These are phyloP conservation scores for Sebastolobus alascanus DNA, from an alignment of 2,797 vertebrate genomes.

Conservation along the genomic window DNA sequence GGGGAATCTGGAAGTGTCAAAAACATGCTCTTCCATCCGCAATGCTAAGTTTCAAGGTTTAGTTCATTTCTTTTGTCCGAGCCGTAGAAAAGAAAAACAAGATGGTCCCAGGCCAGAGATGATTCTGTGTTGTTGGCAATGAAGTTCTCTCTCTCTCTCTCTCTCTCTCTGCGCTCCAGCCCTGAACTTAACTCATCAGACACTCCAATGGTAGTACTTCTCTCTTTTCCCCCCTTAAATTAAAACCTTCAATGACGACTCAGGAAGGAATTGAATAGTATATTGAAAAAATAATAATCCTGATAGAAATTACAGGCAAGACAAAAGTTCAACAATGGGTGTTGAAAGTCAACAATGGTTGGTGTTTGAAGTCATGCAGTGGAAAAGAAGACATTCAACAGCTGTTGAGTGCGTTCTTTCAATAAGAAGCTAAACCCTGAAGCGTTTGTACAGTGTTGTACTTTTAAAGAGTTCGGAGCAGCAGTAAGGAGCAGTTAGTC, in stretches of 20 bases:
- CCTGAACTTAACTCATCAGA: conserved; percentile 55
- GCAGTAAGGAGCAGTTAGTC: conserved; percentile 6
- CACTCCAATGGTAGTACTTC: not conserved
- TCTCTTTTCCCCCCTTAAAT: not conserved
- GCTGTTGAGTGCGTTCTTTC: conserved; percentile 35
- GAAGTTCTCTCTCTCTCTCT: conserved; percentile 21
- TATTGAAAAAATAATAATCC: conserved; percentile 8
- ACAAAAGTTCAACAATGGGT: conserved; percentile 22
- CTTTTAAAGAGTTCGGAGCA: conserved; percentile 22
- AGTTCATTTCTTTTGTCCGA: conserved; percentile 37
- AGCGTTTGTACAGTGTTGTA: conserved; percentile 1
- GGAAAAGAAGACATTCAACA: conserved; percentile 39
- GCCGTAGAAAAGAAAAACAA: conserved; percentile 26
- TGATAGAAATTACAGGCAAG: conserved; percentile 4
- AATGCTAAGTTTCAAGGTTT: conserved; percentile 60
- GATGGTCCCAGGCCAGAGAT: conserved; percentile 28
- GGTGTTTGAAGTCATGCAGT: not conserved
- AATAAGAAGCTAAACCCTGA: conserved; percentile 20
- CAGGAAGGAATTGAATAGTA: conserved; percentile 10
- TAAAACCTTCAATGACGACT: conserved; percentile 25
- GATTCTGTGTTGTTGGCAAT: conserved; percentile 53
- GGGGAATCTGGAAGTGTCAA: conserved; percentile 31
- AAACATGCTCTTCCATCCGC: conserved; percentile 31
- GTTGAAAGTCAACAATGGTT: conserved; percentile 7
- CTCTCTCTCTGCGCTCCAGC: conserved; percentile 23